phyloP scores from a whole-genome alignment of 2,888 invertebrate species.

The Phytoseiulus persimilis region DNA sequence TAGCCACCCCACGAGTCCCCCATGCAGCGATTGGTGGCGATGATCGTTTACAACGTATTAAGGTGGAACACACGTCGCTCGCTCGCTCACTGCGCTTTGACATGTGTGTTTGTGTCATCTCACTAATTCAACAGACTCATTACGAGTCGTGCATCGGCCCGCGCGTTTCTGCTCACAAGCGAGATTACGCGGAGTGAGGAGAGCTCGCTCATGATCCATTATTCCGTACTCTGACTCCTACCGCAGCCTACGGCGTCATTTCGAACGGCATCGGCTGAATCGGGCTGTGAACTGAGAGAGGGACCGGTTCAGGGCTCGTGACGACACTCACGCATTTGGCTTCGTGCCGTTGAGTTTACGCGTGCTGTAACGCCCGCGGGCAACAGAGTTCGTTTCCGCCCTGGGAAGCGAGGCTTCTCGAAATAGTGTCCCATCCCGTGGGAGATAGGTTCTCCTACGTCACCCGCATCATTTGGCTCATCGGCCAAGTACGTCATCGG shows the following conservation, averaged over 20 bases:
- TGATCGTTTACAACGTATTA: background rate
- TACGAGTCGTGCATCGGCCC: background rate
- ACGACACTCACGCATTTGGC: background rate
- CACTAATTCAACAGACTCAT: background rate
- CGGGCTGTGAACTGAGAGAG: background rate
- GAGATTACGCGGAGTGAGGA: background rate
- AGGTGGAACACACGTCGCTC: background rate
- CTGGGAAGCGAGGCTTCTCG: background rate
- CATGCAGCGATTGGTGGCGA: background rate
- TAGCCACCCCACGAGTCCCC: background rate
- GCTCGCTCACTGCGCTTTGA: background rate
- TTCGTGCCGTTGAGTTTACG: background rate
- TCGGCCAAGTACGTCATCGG: background rate
- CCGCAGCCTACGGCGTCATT: background rate
- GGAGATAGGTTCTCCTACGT: background rate
- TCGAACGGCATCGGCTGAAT: background rate
- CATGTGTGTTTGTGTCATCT: conserved; percentile 5
- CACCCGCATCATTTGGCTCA: background rate
- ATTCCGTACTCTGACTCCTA: background rate
- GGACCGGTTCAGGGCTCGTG: background rate
- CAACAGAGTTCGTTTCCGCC: background rate
- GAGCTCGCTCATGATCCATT: background rate
- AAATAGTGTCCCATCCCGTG: background rate
- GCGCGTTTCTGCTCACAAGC: background rate
- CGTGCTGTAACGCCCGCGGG: too few species aligned